Evolutionary conservation across 2,888 invertebrate species (phyloP).

Genomic region (Cetonia aurata): DNA sequence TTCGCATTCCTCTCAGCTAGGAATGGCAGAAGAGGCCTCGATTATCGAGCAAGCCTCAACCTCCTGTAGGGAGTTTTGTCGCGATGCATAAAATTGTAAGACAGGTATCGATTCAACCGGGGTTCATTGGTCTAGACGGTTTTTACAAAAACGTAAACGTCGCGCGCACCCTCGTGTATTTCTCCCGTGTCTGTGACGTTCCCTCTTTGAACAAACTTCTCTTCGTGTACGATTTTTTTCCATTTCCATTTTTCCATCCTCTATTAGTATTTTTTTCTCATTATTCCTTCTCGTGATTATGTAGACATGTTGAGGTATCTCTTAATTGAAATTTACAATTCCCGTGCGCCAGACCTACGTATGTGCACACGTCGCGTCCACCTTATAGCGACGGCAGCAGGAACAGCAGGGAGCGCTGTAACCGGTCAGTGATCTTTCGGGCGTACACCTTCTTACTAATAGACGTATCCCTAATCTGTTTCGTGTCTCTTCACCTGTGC

Average conservation of each 20-base stretch:
- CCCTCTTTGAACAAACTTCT: conserved; percentile 29
- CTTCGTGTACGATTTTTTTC: conserved; percentile 1
- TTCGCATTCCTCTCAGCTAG: conserved; percentile 10
- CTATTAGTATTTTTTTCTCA: not conserved
- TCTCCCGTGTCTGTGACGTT: conserved; percentile 31
- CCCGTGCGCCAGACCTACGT: conserved; percentile 2
- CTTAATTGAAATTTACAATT: conserved; percentile 17
- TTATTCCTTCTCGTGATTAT: not conserved
- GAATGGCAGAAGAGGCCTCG: conserved; percentile 22
- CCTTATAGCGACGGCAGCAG: conserved; percentile 8
- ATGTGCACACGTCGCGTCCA: not conserved
- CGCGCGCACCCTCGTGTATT: conserved; percentile 36
- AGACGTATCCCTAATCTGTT: conserved; percentile 36
- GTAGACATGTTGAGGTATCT: not conserved
- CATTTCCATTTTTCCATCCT: conserved; percentile 12
- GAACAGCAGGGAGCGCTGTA: not conserved
- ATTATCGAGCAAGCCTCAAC: conserved; percentile 31
- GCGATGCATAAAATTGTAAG: conserved; percentile 42
- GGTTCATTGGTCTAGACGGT: conserved; percentile 44
- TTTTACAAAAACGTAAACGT: conserved; percentile 41
- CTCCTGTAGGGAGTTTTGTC: conserved; percentile 22
- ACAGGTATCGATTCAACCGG: conserved; percentile 43
- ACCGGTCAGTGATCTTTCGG: conserved; percentile 38
- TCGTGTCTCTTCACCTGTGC: conserved; percentile 39
- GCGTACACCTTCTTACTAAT: conserved; percentile 35